These are phyloP conservation scores for Murina feae DNA, from an alignment of 2,113 vertebrate species.

Conservation along the genomic window DNA sequence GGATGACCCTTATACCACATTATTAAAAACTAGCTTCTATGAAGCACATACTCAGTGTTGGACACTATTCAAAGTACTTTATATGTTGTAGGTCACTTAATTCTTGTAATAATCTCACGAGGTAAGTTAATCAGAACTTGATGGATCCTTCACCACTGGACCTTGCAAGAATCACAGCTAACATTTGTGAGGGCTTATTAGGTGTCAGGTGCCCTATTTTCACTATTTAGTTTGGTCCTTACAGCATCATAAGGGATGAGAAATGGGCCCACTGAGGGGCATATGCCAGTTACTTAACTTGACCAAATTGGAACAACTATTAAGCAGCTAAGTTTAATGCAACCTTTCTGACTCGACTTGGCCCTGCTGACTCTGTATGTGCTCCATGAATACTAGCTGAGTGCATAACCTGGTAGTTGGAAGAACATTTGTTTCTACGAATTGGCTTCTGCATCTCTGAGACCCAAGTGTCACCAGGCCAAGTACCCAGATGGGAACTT, in stretches of 20 bases:
- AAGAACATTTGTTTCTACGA: slow-evolving; percentile 23
- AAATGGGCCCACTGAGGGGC: neutral
- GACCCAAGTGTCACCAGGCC: neutral
- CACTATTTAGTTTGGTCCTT: neutral
- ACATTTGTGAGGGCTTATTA: neutral
- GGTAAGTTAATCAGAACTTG: neutral
- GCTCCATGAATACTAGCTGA: neutral
- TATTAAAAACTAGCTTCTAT: neutral
- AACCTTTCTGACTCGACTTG: neutral
- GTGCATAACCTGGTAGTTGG: neutral
- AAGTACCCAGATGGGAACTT: neutral
- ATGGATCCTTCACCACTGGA: neutral
- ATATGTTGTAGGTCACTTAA: neutral
- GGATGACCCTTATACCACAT: neutral
- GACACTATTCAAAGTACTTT: neutral
- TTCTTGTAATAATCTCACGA: neutral
- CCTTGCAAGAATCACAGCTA: neutral
- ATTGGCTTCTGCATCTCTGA: neutral
- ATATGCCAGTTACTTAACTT: neutral
- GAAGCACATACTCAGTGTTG: neutral
- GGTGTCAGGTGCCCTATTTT: neutral
- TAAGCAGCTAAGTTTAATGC: neutral
- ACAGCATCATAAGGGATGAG: neutral
- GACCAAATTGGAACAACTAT: neutral
- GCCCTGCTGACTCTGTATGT: neutral